These are phyloP conservation scores for Drosophila lacicola DNA, from an alignment of 2,888 invertebrate genomes.

Conservation along the genomic window DNA sequence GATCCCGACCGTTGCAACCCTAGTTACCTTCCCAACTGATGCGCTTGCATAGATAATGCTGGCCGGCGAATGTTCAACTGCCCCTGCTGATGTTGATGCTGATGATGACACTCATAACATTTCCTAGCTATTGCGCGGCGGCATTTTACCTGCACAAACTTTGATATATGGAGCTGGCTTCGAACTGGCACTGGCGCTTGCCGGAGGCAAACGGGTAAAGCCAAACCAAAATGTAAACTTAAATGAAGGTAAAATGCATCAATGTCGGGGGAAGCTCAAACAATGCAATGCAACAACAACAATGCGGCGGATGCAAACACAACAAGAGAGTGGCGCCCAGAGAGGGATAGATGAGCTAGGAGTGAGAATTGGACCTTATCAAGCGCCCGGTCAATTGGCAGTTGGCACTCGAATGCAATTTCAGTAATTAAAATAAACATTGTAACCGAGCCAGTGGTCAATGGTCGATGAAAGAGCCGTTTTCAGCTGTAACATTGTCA, in stretches of 20 bases:
- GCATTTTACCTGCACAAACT: slow-evolving; percentile 80
- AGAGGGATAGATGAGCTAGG: neutral
- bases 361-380: slow-evolving; percentile 30
- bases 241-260: slow-evolving; percentile 73
- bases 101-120: slow-evolving; percentile 78
- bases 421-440: slow-evolving; percentile 81
- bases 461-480: slow-evolving; percentile 28
- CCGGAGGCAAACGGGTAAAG: slow-evolving; percentile 66
- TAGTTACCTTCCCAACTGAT: slow-evolving; percentile 27
- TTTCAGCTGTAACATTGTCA: slow-evolving; percentile 59
- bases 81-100: slow-evolving; percentile 28
- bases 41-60: slow-evolving; percentile 70
- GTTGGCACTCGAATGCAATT: slow-evolving; percentile 81
- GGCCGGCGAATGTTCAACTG: slow-evolving; percentile 60
- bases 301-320: slow-evolving; percentile 63
- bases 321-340: slow-evolving; percentile 53
- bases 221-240: slow-evolving; percentile 74
- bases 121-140: slow-evolving; percentile 52
- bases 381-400: slow-evolving; percentile 55
- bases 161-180: slow-evolving; percentile 64
- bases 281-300: slow-evolving; percentile 51
- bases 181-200: slow-evolving; percentile 26
- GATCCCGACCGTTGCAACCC: slow-evolving; percentile 12
- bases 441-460: slow-evolving; percentile 49
- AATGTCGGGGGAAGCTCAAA: slow-evolving; percentile 56